Evolutionary conservation across 2,797 vertebrate species (phyloP).

Genomic region (Cossypha dichroa): DNA sequence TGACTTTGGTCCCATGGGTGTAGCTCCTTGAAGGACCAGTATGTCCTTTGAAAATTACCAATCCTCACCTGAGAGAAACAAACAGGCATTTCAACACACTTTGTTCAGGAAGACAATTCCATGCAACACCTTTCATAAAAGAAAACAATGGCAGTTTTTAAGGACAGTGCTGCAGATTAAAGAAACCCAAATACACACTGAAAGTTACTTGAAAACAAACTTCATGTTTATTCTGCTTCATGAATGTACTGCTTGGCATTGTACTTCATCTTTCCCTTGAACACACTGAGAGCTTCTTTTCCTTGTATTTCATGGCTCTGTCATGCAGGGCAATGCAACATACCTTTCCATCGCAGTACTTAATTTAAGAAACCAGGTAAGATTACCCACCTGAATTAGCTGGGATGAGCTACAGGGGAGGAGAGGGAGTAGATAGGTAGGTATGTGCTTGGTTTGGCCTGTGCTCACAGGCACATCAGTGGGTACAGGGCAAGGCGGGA

Average conservation of each 20-base stretch:
- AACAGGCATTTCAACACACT: neutral
- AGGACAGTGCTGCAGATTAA: neutral
- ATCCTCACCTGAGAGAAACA: neutral
- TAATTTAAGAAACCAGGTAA: neutral
- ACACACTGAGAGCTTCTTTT: neutral
- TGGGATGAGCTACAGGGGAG: neutral
- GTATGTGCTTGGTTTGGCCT: neutral
- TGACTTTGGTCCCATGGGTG: neutral
- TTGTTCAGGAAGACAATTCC: neutral
- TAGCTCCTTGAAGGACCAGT: neutral
- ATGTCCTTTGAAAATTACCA: neutral
- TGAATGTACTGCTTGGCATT: neutral
- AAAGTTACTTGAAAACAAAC: constrained; percentile 6
- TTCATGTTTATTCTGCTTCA: neutral
- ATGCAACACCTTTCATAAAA: neutral
- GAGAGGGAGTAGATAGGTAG: neutral
- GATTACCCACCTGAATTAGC: neutral
- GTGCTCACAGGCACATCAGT: fast-evolving
- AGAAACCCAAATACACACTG: neutral
- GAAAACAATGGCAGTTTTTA: constrained; percentile 15
- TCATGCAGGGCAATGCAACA: neutral
- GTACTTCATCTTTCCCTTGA: neutral
- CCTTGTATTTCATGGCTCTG: neutral
- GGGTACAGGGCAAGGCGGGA: neutral
- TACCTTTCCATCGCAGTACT: fast-evolving